Conservation (phyloP, 2,888 invertebrate genomes). For the Acleris holmiana region DNA sequence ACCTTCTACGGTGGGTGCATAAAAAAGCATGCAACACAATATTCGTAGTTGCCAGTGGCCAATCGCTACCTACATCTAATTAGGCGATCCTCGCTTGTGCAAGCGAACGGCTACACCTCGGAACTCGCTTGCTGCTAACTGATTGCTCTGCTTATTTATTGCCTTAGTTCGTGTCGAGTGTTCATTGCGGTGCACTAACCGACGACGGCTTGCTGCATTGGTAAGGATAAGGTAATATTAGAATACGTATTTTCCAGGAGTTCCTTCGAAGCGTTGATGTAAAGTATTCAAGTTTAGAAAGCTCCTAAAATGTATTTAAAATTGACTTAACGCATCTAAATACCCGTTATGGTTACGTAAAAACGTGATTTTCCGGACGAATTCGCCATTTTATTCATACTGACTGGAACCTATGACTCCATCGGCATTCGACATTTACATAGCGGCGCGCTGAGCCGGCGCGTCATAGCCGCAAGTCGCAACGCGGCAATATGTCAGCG, state of each 20-base stretch:
- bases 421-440: slow-evolving; percentile 80
- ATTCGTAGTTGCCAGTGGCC: slow-evolving; percentile 54
- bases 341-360: slow-evolving; percentile 64
- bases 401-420: slow-evolving; percentile 76
- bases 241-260: neutral
- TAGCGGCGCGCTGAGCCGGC: slow-evolving; percentile 58
- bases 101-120: slow-evolving; percentile 49
- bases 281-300: slow-evolving; percentile 22
- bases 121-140: slow-evolving; percentile 46
- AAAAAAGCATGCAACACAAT: slow-evolving; percentile 49
- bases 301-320: slow-evolving; percentile 39
- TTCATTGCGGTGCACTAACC: slow-evolving; percentile 40
- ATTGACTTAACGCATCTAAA: slow-evolving; percentile 41
- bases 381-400: slow-evolving; percentile 71
- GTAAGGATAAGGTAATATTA: slow-evolving; percentile 2
- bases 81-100: slow-evolving; percentile 57
- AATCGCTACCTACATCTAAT: slow-evolving; percentile 68
- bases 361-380: slow-evolving; percentile 66
- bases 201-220: slow-evolving; percentile 35
- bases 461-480: slow-evolving; percentile 41
- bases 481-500: slow-evolving; percentile 43
- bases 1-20: slow-evolving; percentile 39
- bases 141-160: slow-evolving; percentile 51
- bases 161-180: slow-evolving; percentile 42
- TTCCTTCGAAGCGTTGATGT: neutral